Conservation (phyloP, 1,140 invertebrate genomes). For the Anthonomus grandis region DNA sequence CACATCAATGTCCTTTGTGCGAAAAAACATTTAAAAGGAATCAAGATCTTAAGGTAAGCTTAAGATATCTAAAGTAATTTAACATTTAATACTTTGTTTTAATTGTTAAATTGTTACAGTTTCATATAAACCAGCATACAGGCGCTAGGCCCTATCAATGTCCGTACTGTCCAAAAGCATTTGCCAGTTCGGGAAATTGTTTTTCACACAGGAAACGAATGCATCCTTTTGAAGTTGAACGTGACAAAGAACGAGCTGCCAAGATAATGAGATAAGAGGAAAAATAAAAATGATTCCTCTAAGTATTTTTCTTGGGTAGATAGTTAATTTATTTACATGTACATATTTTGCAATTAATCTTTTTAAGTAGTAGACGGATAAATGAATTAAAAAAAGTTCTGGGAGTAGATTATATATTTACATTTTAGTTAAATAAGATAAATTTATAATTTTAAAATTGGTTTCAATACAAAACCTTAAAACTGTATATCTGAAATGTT, state of each 20-base stretch:
- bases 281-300: background rate
- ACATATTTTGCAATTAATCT: background rate
- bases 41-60: conserved; percentile 70
- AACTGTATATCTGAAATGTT: too few species aligned
- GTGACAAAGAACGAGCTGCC: conserved; percentile 41
- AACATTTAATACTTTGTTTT: too few species aligned
- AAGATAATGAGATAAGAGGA: conserved; percentile 41
- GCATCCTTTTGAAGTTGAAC: conserved; percentile 56
- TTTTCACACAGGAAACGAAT: conserved; percentile 71
- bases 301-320: background rate
- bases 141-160: conserved; percentile 78
- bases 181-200: conserved; percentile 75
- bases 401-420: background rate
- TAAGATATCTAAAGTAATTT: too few species aligned
- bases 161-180: conserved; percentile 75
- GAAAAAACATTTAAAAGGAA: conserved; percentile 74
- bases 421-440: background rate
- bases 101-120: conserved; percentile 49
- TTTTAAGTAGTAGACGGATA: background rate
- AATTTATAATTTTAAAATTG: background rate
- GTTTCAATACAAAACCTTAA: too few species aligned
- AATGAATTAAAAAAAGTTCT: background rate
- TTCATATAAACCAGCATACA: conserved; percentile 77
- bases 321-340: conserved; percentile 5
- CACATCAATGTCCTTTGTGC: conserved; percentile 67